Base-by-base conservation (phyloP, 2,113 vertebrate species). In the Sorex araneus region DNA sequence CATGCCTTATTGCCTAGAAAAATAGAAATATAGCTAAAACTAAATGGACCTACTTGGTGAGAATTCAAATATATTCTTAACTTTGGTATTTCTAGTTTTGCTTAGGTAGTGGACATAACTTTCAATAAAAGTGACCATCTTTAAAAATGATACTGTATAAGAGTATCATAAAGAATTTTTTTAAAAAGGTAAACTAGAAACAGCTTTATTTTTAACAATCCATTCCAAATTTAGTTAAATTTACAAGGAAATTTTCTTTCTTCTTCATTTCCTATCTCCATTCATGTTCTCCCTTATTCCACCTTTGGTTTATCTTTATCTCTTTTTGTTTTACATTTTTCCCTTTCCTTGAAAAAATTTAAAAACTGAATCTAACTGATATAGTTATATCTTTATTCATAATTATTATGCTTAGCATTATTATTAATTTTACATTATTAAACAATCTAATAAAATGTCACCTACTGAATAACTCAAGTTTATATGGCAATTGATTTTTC, bases 401-500 rank as follows among this genome's bases (percentile, higher is more conserved):
- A 94, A 86, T 13, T 88, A 69, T 1, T 43, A 82, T 94, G 67
- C 69, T 82, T 73, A 36, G 3, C 89, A 43, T 84, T 90, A 91
- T 40, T 90, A 94, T 57, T 90, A 81, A 84, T 94, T 83, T 45
- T 89, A 64, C 67, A 64, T 70, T 87, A 89, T 95, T 85, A 94
- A 92, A 34, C 64, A 96, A 92, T 93, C 70, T 23, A 80, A 40
- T 30, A 95, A 91, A 94, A n/a, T 84, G 12, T 86, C 80, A 90
- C n/a, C 87, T 57, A 86, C 25, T 92, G 8, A 60, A 90, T 94
- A 97, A 97, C 95, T 96, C 71, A 93, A 36, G 18, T 84, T 70
- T 92, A 79, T 63, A 81, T 82, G 4, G 19, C 92, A 86, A 97
- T 93, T 95, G 95, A 92, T 95, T 97, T 97, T 95, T 80, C 88